Evolutionary conservation across 2,113 vertebrate species (phyloP).

Genomic region (Potamarius usumacintae): DNA sequence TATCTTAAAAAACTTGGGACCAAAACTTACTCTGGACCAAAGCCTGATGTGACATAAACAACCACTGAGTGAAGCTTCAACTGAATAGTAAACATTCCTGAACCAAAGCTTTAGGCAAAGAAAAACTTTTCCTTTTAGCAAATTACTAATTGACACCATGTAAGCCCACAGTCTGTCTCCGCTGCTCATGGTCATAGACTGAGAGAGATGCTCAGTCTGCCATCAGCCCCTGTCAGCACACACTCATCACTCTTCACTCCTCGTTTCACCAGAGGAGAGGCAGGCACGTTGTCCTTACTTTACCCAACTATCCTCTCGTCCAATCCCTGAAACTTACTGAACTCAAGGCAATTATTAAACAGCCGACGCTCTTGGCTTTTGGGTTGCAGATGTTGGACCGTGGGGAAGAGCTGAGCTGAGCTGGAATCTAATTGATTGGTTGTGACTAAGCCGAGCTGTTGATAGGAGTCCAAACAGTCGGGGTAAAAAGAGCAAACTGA

Average conservation of each 20-base stretch:
- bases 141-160: conserved; percentile 47
- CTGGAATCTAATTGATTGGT: conserved; percentile 68
- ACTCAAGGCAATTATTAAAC: conserved; percentile 44
- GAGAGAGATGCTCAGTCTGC: conserved; percentile 40
- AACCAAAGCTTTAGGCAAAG: conserved; percentile 8
- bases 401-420: conserved; percentile 56
- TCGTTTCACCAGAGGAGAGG: conserved; percentile 43
- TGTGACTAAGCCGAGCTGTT: conserved; percentile 64
- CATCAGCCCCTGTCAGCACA: conserved; percentile 35
- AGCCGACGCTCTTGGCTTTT: conserved; percentile 52
- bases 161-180: conserved; percentile 21
- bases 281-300: conserved; percentile 52
- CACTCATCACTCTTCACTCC: conserved; percentile 32
- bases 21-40: neutral
- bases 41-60: too few relatives aligned
- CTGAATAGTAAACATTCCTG: neutral
- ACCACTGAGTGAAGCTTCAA: neutral
- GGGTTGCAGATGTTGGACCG: conserved; percentile 69
- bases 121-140: conserved; percentile 30
- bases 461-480: conserved; percentile 55
- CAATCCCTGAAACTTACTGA: conserved; percentile 28
- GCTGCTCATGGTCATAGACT: conserved; percentile 47
- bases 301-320: neutral
- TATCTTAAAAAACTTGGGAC: neutral
- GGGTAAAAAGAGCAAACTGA: neutral